These are phyloP conservation scores for Zingel zingel DNA, from an alignment of 2,113 vertebrate species.

Conservation along the genomic window DNA sequence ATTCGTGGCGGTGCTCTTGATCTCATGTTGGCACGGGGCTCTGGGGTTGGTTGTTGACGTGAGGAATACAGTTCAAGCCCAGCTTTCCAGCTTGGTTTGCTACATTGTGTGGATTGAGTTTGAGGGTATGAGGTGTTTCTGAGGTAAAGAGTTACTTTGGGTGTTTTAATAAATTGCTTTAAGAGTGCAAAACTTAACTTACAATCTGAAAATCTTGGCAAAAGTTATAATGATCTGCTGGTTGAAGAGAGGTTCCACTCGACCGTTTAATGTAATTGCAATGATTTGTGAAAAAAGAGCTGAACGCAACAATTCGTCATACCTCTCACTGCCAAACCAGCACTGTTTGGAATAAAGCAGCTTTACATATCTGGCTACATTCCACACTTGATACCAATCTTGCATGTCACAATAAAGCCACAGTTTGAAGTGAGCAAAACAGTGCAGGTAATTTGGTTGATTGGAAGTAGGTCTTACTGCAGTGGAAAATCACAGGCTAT, in stretches of 20 bases:
- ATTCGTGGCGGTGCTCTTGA: slow-evolving; percentile 36
- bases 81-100: slow-evolving; percentile 27
- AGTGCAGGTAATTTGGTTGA: slow-evolving; percentile 41
- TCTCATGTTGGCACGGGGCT: slow-evolving; percentile 44
- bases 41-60: slow-evolving; percentile 44
- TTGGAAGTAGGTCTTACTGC: slow-evolving; percentile 35
- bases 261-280: slow-evolving; percentile 36
- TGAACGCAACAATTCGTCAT: slow-evolving; percentile 16
- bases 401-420: slow-evolving; percentile 34
- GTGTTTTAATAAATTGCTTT: slow-evolving; percentile 17
- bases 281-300: slow-evolving; percentile 39
- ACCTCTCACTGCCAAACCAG: slow-evolving; percentile 13
- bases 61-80: slow-evolving; percentile 23
- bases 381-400: slow-evolving; percentile 40
- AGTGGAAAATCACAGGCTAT: slow-evolving; percentile 38
- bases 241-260: slow-evolving; percentile 27
- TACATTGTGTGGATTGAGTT: slow-evolving; percentile 7
- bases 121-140: slow-evolving; percentile 7
- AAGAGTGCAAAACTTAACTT: slow-evolving; percentile 1
- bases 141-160: slow-evolving; percentile 5
- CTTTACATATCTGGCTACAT: slow-evolving; percentile 22
- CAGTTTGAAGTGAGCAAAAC: slow-evolving; percentile 47
- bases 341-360: slow-evolving; percentile 25
- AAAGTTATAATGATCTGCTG: slow-evolving; percentile 18
- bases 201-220: slow-evolving; percentile 23